These are phyloP conservation scores for Orthosia incerta DNA, from an alignment of 2,888 invertebrate genomes.

Conservation along the genomic window DNA sequence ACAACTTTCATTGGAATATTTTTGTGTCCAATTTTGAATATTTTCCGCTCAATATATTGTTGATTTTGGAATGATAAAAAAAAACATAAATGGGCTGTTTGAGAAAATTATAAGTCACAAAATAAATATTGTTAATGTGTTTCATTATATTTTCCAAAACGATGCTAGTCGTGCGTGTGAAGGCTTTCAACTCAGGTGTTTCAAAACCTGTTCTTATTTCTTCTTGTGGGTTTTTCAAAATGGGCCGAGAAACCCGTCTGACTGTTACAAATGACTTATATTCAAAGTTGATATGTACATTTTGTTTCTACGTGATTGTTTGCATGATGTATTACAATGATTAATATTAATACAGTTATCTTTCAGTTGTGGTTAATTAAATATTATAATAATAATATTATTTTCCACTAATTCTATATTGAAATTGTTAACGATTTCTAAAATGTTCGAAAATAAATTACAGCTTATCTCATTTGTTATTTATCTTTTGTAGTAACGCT, in stretches of 20 bases:
- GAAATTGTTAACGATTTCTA: constrained; percentile 19
- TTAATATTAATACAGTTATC: constrained; percentile 4
- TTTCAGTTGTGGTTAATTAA: constrained; percentile 46
- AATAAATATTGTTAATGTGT: background rate
- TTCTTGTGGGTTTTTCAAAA: constrained; percentile 38
- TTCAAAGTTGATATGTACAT: background rate
- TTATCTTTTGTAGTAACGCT: constrained; percentile 8
- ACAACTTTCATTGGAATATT: background rate
- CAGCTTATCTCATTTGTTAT: constrained; percentile 24
- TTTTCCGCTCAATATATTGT: background rate
- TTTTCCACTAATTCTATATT: constrained; percentile 28
- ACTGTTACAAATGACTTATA: constrained; percentile 2
- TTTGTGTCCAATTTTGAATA: background rate
- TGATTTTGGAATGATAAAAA: background rate
- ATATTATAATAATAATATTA: constrained; percentile 13
- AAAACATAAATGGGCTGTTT: background rate
- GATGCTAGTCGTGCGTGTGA: background rate
- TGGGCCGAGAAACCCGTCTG: background rate
- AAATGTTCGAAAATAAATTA: constrained; percentile 21
- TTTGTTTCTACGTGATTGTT: constrained; percentile 13
- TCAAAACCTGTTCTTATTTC: background rate
- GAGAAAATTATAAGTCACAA: background rate
- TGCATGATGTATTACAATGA: background rate
- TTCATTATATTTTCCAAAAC: background rate
- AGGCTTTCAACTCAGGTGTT: background rate